Percentiles rank a stretch among this genome's conserved stretches.
Conservation (phyloP, 2,797 vertebrate species). For the Rhinichthys osculus region DNA sequence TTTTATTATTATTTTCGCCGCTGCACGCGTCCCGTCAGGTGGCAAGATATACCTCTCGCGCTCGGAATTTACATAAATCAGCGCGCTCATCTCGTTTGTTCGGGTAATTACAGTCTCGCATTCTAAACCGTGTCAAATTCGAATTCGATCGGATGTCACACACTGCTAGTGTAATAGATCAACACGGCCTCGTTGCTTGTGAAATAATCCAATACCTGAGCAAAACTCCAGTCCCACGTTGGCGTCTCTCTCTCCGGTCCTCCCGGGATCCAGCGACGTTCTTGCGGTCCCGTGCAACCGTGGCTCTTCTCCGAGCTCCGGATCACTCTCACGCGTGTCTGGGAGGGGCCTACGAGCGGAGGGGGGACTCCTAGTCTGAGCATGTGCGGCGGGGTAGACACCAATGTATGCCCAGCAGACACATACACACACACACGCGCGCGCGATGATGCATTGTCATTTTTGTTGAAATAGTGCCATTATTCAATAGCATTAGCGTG, state of each 20-base stretch:
- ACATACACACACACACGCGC: background rate
- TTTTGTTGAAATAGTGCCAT: background rate
- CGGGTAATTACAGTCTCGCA: constrained; percentile 9
- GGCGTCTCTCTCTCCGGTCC: constrained; percentile 73
- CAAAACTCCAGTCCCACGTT: constrained; percentile 75
- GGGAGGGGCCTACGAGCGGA: constrained; percentile 63
- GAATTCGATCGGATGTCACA: background rate
- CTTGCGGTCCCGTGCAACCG: constrained; percentile 53
- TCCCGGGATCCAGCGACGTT: constrained; percentile 73
- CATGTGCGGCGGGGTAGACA: constrained; percentile 63
- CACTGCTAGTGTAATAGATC: background rate
- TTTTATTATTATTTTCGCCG: background rate
- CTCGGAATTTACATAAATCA: constrained; percentile 28
- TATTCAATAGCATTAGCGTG: background rate
- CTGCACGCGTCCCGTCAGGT: constrained; percentile 37
- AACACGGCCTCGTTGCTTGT: background rate
- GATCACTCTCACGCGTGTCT: constrained; percentile 65
- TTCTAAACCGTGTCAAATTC: constrained; percentile 13
- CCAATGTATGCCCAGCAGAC: constrained; percentile 20
- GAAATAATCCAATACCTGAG: constrained; percentile 71
- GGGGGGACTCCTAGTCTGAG: constrained; percentile 59
- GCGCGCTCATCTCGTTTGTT: background rate
- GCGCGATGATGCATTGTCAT: background rate
- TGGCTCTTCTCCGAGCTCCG: constrained; percentile 50
- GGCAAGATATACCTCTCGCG: constrained; percentile 15